These are phyloP conservation scores for Acanthaster planci DNA, from an alignment of 35 echinoderm and acorn worm species.

Conservation along the genomic window DNA sequence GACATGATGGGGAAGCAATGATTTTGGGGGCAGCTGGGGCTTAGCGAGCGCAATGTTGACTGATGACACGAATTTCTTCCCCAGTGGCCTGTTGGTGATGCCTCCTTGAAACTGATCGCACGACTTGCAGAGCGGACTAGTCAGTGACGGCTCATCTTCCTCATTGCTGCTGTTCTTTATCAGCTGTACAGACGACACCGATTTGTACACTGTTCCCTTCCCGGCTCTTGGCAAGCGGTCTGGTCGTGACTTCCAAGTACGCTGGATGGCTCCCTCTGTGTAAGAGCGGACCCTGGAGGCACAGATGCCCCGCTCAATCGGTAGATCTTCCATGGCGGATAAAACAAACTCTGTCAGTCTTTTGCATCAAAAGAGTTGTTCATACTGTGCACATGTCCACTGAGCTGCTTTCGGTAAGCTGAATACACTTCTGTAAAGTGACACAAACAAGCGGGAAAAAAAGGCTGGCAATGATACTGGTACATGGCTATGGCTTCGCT, in stretches of 20 bases:
- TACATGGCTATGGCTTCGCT: no score
- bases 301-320: slow-evolving; percentile 1
- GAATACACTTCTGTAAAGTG: no score
- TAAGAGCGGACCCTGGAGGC: slow-evolving; percentile 7
- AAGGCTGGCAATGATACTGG: no score
- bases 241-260: neutral
- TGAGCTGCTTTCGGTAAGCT: no score
- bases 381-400: no score
- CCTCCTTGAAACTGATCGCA: neutral
- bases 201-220: neutral
- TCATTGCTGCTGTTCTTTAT: neutral
- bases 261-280: slow-evolving; percentile 13
- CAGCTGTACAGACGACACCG: neutral
- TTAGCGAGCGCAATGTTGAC: slow-evolving; percentile 9
- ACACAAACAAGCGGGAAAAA: no score
- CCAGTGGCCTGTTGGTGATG: neutral
- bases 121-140: neutral
- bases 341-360: no score
- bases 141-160: neutral
- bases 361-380: no score
- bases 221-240: neutral
- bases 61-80: neutral
- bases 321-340: neutral
- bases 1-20: neutral
- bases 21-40: neutral